Evolutionary conservation across 1,140 invertebrate genomes (phyloP), one percentile per base, ranked within the genome.

Genomic region (Drosophila parvula): DNA sequence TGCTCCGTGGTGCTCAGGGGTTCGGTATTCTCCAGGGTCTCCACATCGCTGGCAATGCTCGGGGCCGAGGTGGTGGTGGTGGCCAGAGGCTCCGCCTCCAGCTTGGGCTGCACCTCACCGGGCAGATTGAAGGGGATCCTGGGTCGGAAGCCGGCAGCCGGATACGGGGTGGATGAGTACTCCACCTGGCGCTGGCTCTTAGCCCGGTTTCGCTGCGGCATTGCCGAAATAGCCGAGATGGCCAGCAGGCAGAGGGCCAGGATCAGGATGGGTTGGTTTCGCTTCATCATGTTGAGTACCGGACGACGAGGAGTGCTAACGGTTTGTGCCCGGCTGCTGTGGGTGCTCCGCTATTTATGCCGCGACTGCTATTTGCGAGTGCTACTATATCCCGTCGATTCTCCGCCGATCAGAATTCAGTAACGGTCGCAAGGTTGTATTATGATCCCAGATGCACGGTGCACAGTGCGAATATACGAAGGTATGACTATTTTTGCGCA

Each of bases 121-220:
- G 90, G 90, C 48, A 91, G 62, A 18, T 76, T 88, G 36, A 91
- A 91, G 5, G 90, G 36, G 12, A 91, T 79, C 16, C 60, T 74
- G 6, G 90, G 90, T 10, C 90, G 78, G 50, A 91, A 91, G 5
- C 90, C 90, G 22, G 90, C 86, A 4, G 86, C 78, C 22, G 90
- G 90, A 64, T 91, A 91, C 5, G 88, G 88, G 3, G 90, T 91
- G 63, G 79, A 77, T 8, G 90, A 71, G 43, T 86, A 61, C 53
- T 86, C 85, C 61, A 91, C 76, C 64, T 91, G 90, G 9, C 90
- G 86, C 36, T 91, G 85, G 27, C 86, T 90, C 60, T 90, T 89
- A 9, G 10, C 43, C 6, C 68, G 83, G 3, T 0, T 38, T 22
- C 84, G 74, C 50, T 78, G 84, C 1, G 84, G 84, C 71, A 78